A percentile compares a stretch with the other conserved stretches of the same genome.
Conservation (phyloP, 92 coral and sea anemone genomes). For the Heteractis magnifica region DNA sequence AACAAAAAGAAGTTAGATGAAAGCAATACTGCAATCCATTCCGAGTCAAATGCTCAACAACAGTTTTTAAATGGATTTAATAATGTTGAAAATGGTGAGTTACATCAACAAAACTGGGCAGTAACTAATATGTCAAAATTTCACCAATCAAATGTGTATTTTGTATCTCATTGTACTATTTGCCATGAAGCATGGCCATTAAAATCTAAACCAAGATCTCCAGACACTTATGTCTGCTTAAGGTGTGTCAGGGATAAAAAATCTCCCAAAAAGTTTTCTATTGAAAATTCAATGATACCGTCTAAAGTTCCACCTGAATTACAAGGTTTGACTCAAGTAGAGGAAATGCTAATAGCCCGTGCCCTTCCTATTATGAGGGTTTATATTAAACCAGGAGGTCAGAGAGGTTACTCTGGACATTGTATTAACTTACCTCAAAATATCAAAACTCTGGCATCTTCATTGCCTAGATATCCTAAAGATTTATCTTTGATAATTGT, state of each 20-base stretch:
- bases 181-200: neutral
- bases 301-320: conserved; percentile 49
- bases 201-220: too few relatives aligned
- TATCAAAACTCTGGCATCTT: conserved; percentile 30
- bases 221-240: conserved; percentile 20
- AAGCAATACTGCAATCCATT: conserved; percentile 5
- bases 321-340: conserved; percentile 38
- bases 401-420: too few relatives aligned
- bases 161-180: conserved; percentile 43
- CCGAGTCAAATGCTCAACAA: conserved; percentile 15
- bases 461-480: conserved; percentile 20
- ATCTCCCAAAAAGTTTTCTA: conserved; percentile 45
- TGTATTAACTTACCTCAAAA: conserved; percentile 39
- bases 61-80: conserved; percentile 54
- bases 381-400: conserved; percentile 33
- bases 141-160: conserved; percentile 55
- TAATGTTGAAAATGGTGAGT: conserved; percentile 48
- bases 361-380: conserved; percentile 53
- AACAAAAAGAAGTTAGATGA: neutral
- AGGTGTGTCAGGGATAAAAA: conserved; percentile 48
- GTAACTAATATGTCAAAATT: conserved; percentile 52
- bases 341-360: neutral
- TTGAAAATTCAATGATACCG: conserved; percentile 57
- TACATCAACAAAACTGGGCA: conserved; percentile 59
- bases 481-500: conserved; percentile 19